Evolutionary conservation across 2,888 invertebrate genomes (phyloP), one percentile per base, ranked within the genome.

Genomic region (Eristalis pertinax): DNA sequence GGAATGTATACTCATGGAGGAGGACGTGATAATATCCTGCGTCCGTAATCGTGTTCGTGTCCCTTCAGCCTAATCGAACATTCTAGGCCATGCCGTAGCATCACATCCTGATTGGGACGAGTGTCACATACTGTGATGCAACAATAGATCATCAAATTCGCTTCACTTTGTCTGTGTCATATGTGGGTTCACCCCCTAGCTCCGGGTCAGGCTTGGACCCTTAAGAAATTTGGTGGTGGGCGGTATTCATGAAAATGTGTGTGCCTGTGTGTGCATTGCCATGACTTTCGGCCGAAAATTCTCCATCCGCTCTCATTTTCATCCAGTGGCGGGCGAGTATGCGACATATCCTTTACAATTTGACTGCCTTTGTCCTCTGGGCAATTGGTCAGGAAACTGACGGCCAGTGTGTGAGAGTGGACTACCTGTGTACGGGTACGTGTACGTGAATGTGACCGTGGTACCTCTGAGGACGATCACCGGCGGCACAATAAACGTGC

Each of bases 71-170:
- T 87, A 80, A 87, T 87, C 83, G 79, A 87, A 84, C 68, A 87
- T 87, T 87, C 87, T 84, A 69, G 79, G 79, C 84, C 87, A 87
- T 84, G 79, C 79, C 56, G 65, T 76, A 73, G 73, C 73, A 69
- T 76, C 73, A 75, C 84, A 84, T 87, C 79, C 87, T 87, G 87
- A 84, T 84, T 87, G 79, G 86, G 56, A 88, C 89, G 89, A 88
- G 85, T 70, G 80, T 83, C 72, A 82, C 88, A 84, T 89, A 89
- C 87, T 88, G 80, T 90, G 90, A 83, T 90, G 89, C 90, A 91
- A 92, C 92, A 92, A 92, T 92, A 91, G 91, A 92, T 92, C 92
- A 92, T 92, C 92, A 92, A 92, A 92, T 91, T 92, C 91, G 91
- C 91, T 91, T 91, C 90, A 76, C 68, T 72, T 72, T 65, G 76